These are phyloP conservation scores for Linnaemya tessellans DNA, from an alignment of 2,888 invertebrate genomes.

Conservation along the genomic window DNA sequence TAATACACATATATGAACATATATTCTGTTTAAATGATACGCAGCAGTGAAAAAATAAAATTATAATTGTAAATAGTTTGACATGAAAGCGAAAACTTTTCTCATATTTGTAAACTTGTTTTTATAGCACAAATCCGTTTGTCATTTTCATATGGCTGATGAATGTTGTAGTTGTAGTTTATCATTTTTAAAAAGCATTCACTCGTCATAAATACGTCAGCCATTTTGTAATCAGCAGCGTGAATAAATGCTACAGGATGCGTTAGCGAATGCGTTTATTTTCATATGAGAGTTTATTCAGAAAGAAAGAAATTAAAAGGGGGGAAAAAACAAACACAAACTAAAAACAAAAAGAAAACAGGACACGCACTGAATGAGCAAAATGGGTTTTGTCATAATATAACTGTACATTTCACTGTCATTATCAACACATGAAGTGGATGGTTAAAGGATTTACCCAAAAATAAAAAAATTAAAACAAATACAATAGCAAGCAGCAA, in stretches of 20 bases:
- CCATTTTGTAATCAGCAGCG: constrained; percentile 28
- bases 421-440: constrained; percentile 59
- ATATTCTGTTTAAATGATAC: background rate
- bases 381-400: constrained; percentile 52
- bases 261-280: constrained; percentile 4
- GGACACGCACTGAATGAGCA: constrained; percentile 41
- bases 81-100: constrained; percentile 30
- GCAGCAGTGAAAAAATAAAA: background rate
- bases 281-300: constrained; percentile 18
- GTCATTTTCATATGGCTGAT: constrained; percentile 48
- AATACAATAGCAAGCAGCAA: background rate
- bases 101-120: background rate
- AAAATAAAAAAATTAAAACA: background rate
- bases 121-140: constrained; percentile 42
- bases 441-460: constrained; percentile 55
- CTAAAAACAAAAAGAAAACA: constrained; percentile 3
- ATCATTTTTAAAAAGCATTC: constrained; percentile 40
- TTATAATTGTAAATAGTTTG: constrained; percentile 24
- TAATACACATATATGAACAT: too few relatives aligned
- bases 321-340: too few relatives aligned
- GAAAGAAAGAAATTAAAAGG: background rate
- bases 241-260: background rate
- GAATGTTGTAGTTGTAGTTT: constrained; percentile 13
- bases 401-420: constrained; percentile 61
- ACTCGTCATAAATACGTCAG: constrained; percentile 57